Conservation (phyloP, 2,113 vertebrate species). For the Megaptera novaeangliae region DNA sequence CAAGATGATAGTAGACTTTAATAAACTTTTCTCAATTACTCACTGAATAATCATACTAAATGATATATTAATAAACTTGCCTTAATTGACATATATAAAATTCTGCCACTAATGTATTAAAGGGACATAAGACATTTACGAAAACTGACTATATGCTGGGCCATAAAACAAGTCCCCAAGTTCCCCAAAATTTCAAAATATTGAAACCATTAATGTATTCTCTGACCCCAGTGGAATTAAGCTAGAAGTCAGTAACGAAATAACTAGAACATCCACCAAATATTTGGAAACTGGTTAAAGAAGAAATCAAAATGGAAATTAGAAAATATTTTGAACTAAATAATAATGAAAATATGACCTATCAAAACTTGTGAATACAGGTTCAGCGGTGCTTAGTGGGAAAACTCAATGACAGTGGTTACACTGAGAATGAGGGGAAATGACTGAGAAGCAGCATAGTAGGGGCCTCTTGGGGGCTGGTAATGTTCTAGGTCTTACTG, state of each 20-base stretch:
- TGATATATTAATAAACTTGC: not conserved
- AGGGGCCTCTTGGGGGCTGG: not conserved
- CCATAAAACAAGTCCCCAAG: not conserved
- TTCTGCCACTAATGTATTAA: not conserved
- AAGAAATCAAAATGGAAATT: not conserved
- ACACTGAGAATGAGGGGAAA: not conserved
- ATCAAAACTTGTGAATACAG: not conserved
- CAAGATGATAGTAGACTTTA: not conserved
- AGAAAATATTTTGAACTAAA: not conserved
- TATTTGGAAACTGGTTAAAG: not conserved
- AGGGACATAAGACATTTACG: not conserved
- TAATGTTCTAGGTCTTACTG: not conserved
- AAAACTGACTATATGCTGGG: not conserved
- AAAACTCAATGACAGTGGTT: not conserved
- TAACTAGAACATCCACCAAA: not conserved
- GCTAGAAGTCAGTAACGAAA: not conserved
- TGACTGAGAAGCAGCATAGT: not conserved
- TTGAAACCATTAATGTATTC: not conserved
- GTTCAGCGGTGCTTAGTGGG: not conserved
- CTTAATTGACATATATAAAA: not conserved
- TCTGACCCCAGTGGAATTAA: not conserved
- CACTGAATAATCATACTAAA: constrained; percentile 5
- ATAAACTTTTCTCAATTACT: not conserved
- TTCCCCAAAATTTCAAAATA: not conserved
- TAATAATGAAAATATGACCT: not conserved